Conservation (phyloP, 2,113 vertebrate genomes). For the Bombycilla garrulus region DNA sequence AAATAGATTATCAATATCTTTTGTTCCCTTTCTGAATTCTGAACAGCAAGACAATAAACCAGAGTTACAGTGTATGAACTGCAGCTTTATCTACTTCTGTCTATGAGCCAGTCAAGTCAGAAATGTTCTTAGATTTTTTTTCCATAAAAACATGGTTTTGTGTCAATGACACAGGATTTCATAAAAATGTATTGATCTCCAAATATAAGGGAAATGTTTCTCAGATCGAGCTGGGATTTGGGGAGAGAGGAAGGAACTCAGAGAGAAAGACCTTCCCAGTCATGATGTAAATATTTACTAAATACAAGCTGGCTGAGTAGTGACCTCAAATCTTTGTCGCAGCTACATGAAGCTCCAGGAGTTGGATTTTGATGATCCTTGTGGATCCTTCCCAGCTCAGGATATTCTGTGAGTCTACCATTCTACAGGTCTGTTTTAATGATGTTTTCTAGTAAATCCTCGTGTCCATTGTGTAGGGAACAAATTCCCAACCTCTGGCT, state of each 20-base stretch:
- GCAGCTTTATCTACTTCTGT: neutral
- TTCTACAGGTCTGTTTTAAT: neutral
- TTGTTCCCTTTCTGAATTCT: neutral
- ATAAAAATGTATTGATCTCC: neutral
- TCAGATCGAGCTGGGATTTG: neutral
- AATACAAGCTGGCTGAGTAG: neutral
- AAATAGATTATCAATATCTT: neutral
- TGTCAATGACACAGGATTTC: neutral
- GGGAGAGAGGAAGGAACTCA: neutral
- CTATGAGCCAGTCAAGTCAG: neutral
- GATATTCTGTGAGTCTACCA: neutral
- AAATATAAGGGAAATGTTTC: neutral
- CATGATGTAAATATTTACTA: neutral
- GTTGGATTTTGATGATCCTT: neutral
- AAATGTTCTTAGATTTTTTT: neutral
- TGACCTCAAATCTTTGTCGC: neutral
- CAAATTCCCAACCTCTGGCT: neutral
- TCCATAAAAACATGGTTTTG: neutral
- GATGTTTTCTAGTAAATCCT: neutral
- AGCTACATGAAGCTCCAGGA: neutral
- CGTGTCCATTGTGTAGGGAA: rapidly evolving
- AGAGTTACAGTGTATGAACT: neutral
- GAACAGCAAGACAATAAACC: neutral
- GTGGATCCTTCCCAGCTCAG: neutral
- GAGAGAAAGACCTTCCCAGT: neutral